Conservation (phyloP, 2,797 vertebrate genomes). For the Peromyscus aztecus region DNA sequence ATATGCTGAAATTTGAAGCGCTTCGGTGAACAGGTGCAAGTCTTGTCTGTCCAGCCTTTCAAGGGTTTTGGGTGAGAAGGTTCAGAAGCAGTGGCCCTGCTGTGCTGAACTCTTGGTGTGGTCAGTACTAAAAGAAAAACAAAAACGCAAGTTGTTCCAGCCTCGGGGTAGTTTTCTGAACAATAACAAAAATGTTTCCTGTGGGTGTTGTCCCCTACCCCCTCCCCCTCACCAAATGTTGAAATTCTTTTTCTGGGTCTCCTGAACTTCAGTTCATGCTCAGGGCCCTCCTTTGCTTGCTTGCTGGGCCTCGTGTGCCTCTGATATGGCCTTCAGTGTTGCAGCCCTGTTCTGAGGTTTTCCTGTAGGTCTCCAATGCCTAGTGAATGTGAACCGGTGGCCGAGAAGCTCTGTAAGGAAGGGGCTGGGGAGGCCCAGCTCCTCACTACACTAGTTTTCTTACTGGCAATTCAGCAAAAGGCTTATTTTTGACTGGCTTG, state of each 20-base stretch:
- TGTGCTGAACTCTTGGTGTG: background rate
- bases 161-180: constrained; percentile 22
- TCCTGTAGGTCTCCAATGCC: background rate
- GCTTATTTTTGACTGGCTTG: constrained; percentile 86
- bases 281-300: background rate
- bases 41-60: background rate
- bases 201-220: background rate
- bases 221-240: background rate
- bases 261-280: background rate
- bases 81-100: background rate
- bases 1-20: background rate
- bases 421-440: constrained; percentile 63
- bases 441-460: constrained; percentile 78
- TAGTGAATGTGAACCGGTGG: background rate
- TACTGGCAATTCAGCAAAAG: constrained; percentile 85
- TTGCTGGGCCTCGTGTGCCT: background rate
- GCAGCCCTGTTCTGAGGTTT: background rate
- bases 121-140: constrained; percentile 33
- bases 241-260: constrained; percentile 17
- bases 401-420: constrained; percentile 54
- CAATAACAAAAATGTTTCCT: background rate
- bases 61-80: constrained; percentile 5
- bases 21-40: background rate
- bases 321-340: background rate
- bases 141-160: background rate